Base-by-base conservation (phyloP, 1,140 invertebrate genomes). In the Melipona quadrifasciata region DNA sequence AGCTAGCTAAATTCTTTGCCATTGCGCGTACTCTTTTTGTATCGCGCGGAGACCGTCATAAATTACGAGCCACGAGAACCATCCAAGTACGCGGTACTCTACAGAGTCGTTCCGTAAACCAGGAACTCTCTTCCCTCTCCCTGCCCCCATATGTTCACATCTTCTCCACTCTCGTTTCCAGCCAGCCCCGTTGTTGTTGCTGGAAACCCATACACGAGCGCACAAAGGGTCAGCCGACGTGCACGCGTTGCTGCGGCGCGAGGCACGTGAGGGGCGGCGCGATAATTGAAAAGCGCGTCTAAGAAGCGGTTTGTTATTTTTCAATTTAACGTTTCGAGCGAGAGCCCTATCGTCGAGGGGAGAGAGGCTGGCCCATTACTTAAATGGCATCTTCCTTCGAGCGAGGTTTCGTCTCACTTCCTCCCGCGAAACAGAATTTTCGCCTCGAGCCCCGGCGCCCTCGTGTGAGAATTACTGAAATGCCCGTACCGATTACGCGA, bases 251-350 rank as follows among this genome's bases (percentile, higher is more conserved):
- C 76, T 64, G 58, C n/a, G n/a, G n/a, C n/a, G n/a, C n/a, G n/a
- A n/a, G n/a, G n/a, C 17, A 11, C 65, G 78, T 55, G 65, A 79
- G 58, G 58, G 68, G 53, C 80, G 73, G 47, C 65, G 24, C 58
- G 21, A 84, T 89, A 91, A 91, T 91, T 91, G 87, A 78, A 86
- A 85, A 77, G 89, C 82, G 72, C 75, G 71, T 85, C 74, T 75
- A 81, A 82, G 82, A 87, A 78, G 75, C 81, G 86, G 79, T 86
- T 90, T 90, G 85, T 85, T 89, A 91, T 91, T 87, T 91, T 91
- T 91, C 78, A 86, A 90, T 89, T 89, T 79, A 74, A 71, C 78
- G 39, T 90, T 87, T 89, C 34, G 65, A 53, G 34, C 21, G 16
- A 19, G 2, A 47, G 8, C 39, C 8, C 39, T 0, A n/a, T n/a